Conservation (phyloP, 1,140 invertebrate species). For the Zaprionus camerounensis region DNA sequence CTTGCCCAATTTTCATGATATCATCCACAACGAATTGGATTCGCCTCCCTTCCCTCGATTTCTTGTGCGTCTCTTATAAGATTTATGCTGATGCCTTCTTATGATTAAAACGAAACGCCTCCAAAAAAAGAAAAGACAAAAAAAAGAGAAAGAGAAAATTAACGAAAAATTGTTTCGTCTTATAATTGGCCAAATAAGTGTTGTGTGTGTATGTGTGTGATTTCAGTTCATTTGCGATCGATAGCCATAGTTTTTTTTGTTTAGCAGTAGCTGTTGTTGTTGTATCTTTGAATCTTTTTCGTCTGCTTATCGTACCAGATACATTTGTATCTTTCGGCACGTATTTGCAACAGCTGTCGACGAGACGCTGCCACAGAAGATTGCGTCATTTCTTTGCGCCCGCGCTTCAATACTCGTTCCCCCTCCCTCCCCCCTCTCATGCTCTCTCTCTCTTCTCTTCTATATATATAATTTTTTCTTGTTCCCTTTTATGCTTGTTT, state of each 20-base stretch:
- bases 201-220: background rate
- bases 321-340: constrained; percentile 40
- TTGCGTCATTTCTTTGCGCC: constrained; percentile 32
- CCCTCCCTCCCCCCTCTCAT: background rate
- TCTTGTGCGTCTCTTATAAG: background rate
- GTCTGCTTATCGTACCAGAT: constrained; percentile 18
- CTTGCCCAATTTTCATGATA: constrained; percentile 27
- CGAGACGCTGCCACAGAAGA: constrained; percentile 1
- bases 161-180: constrained; percentile 26
- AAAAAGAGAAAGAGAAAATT: background rate
- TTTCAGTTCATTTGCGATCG: constrained; percentile 13
- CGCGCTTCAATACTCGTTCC: background rate
- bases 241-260: constrained; percentile 7
- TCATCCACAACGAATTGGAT: constrained; percentile 35
- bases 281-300: constrained; percentile 1
- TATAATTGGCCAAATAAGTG: constrained; percentile 32
- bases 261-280: background rate
- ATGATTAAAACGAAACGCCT: constrained; percentile 37
- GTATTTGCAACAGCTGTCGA: constrained; percentile 31
- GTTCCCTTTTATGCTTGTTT: background rate
- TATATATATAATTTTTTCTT: background rate
- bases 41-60: background rate
- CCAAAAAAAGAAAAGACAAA: constrained; percentile 1
- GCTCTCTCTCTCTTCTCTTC: background rate
- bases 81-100: constrained; percentile 41